Conservation (phyloP, 1,140 invertebrate species). For the Saxidomus purpurata region DNA sequence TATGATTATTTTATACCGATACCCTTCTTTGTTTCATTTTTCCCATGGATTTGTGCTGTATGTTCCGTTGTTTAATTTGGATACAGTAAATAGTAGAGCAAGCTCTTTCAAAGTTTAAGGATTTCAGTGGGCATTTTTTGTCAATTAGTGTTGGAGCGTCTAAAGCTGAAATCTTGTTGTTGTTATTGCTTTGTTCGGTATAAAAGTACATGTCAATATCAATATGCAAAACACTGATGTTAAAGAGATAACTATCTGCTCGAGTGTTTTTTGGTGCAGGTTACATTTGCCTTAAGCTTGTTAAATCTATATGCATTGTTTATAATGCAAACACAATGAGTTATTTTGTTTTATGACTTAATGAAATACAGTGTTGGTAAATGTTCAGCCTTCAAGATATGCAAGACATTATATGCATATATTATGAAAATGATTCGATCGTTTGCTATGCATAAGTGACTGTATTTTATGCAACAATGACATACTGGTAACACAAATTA, state of each 20-base stretch:
- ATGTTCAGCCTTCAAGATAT: too few relatives aligned
- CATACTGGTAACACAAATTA: not conserved
- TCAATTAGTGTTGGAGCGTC: not conserved
- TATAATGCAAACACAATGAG: too few relatives aligned
- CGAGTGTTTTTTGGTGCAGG: too few relatives aligned
- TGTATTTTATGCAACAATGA: not conserved
- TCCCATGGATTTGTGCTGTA: not conserved
- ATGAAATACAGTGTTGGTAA: too few relatives aligned
- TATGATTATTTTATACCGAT: not conserved
- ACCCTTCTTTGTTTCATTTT: not conserved
- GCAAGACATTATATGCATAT: not conserved
- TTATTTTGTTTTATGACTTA: too few relatives aligned
- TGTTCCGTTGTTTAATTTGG: not conserved
- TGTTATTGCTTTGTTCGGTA: not conserved
- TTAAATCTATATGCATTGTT: too few relatives aligned
- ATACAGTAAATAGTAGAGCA: not conserved
- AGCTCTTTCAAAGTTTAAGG: not conserved
- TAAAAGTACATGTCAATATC: too few relatives aligned
- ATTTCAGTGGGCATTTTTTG: not conserved
- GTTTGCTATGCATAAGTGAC: constrained; percentile 10
- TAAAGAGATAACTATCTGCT: too few relatives aligned
- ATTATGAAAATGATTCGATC: not conserved
- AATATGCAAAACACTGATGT: too few relatives aligned
- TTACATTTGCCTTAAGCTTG: too few relatives aligned
- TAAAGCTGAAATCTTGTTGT: not conserved